phyloP scores from a whole-genome alignment of 1,140 invertebrate species.

The Lepeophtheirus salmonis region DNA sequence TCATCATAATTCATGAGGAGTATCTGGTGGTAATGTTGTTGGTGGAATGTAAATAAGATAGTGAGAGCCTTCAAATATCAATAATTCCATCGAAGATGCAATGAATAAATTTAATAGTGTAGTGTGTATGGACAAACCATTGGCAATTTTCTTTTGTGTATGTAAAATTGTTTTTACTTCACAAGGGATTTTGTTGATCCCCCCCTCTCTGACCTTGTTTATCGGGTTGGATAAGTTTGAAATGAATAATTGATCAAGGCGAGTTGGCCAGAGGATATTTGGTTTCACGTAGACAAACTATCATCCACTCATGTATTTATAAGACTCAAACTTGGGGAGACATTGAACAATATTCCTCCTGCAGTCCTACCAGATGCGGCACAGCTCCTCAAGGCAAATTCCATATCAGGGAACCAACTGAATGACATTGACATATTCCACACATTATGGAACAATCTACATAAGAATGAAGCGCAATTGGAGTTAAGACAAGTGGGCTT shows the following conservation, averaged over 20 bases:
- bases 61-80: too few species aligned
- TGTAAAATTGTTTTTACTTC: constrained; percentile 57
- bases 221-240: constrained; percentile 88
- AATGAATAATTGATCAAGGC: constrained; percentile 62
- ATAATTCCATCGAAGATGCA: too few species aligned
- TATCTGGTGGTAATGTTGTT: too few species aligned
- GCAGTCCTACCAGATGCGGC: constrained; percentile 85
- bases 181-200: constrained; percentile 61
- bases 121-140: too few species aligned
- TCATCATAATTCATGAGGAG: too few species aligned
- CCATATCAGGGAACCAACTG: constrained; percentile 41
- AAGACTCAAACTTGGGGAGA: constrained; percentile 71
- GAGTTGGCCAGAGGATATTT: constrained; percentile 99
- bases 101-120: too few species aligned
- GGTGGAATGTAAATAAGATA: too few species aligned
- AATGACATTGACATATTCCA: constrained; percentile 95
- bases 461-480: constrained; percentile 91
- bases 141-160: too few species aligned
- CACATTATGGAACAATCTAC: constrained; percentile 94
- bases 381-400: constrained; percentile 93
- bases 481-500: constrained; percentile 82
- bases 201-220: constrained; percentile 64
- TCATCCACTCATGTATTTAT: constrained; percentile 97
- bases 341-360: constrained; percentile 81
- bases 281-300: constrained; percentile 92